Base-by-base conservation (phyloP, 2,888 invertebrate species). In the Cephonodes hylas region DNA sequence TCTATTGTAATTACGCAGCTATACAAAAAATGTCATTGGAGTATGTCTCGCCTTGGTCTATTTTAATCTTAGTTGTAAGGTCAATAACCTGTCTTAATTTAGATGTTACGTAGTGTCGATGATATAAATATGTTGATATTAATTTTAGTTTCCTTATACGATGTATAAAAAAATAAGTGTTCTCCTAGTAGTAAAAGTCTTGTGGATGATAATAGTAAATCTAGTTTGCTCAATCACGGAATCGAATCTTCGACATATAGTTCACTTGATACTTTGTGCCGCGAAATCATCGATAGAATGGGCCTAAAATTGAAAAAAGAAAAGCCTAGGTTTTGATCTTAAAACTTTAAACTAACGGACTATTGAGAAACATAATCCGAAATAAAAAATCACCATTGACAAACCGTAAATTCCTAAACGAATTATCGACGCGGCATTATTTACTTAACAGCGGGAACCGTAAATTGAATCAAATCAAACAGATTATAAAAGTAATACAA, bases 401-500 rank as follows among this genome's bases (percentile, higher is more conserved):
- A 31, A 10, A 45, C 44, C 13, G 13, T n/a, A 31, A 45, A 27
- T 59, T 45, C 13, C 38, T 38, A 38, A n/a, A n/a, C n/a, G n/a
- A n/a, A n/a, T n/a, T 10, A 60, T 38, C 38, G 42, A 8, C 2
- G 15, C 42, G n/a, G 42, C 27, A n/a, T 61, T 45, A 58, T 58
- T 38, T 38, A 61, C 46, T 0, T 23, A 58, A 38, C 61, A 44
- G 57, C 58, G 38, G 46, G 61, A 46, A 42, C 58, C 58, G 58
- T 61, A 46, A 58, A 61, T 46, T 61, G 61, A 58, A 45, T 61
- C 46, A 58, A 61, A 61, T 61, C 58, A 61, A 61, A 61, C 45
- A 58, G 61, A 61, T 61, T 61, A 58, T 58, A 58, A 58, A 61
- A 38, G 18, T 38, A 61, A 61, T 46, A 58, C 13, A 61, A 58